These are phyloP conservation scores for Eulemur coronatus DNA, from an alignment of 2,797 vertebrate species.

Conservation along the genomic window DNA sequence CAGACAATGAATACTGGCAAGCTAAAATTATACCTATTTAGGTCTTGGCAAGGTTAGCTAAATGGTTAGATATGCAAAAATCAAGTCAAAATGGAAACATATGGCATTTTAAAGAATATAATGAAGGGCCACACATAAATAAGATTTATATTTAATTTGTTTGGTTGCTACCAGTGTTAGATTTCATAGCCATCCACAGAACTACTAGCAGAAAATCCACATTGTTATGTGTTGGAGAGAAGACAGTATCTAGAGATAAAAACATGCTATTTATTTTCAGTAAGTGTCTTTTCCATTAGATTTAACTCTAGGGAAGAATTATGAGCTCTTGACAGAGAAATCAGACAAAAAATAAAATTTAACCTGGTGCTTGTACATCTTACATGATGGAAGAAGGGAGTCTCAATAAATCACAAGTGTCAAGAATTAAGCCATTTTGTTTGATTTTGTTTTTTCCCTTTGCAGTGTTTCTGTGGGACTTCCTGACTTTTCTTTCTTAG, in stretches of 20 bases:
- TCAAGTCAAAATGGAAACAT: not conserved
- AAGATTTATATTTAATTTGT: not conserved
- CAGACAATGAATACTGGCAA: not conserved
- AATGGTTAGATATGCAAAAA: not conserved
- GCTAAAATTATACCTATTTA: not conserved
- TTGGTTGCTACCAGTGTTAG: not conserved
- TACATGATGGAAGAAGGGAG: not conserved
- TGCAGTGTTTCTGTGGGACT: conserved; percentile 1
- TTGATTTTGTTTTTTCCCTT: not conserved
- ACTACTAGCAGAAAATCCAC: not conserved
- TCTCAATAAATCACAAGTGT: not conserved
- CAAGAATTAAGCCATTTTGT: conserved; percentile 18
- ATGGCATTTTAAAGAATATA: not conserved
- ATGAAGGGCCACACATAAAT: not conserved
- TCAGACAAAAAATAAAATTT: not conserved
- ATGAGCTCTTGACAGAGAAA: conserved; percentile 2
- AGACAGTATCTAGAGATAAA: not conserved
- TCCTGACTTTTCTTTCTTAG: not conserved
- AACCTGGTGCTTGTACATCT: not conserved
- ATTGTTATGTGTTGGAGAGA: not conserved
- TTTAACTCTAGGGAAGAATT: not conserved
- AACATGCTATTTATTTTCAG: not conserved
- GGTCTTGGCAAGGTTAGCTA: not conserved
- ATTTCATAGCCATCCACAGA: not conserved
- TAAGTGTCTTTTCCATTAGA: not conserved